These are phyloP conservation scores for Oryctolagus cuniculus DNA, from an alignment of 2,113 vertebrate genomes.

Conservation along the genomic window DNA sequence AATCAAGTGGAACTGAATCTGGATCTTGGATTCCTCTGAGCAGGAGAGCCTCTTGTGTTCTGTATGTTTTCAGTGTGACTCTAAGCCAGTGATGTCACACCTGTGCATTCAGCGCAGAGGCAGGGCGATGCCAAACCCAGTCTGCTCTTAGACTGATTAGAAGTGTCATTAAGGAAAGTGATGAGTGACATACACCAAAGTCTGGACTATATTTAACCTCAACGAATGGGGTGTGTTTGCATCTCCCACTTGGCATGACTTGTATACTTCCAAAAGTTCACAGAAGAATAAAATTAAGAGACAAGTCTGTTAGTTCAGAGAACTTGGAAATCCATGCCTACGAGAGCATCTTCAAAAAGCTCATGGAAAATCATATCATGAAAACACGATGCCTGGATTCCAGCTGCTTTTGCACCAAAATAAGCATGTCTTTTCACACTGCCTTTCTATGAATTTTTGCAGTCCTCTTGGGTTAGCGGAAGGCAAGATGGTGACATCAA, in stretches of 20 bases:
- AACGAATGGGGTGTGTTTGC: neutral
- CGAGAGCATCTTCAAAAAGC: too few relatives aligned
- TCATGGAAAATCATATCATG: too few relatives aligned
- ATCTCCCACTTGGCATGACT: neutral
- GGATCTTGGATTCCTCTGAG: neutral
- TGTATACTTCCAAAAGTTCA: too few relatives aligned
- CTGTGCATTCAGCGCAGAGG: neutral
- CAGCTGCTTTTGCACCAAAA: too few relatives aligned
- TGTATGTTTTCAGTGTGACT: neutral
- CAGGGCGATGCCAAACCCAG: neutral
- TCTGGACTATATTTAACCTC: constrained; percentile 26
- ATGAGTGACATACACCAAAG: neutral
- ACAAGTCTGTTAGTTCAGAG: too few relatives aligned
- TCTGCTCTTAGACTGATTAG: neutral
- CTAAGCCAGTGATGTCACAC: neutral
- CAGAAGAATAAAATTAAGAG: too few relatives aligned
- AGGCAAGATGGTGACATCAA: neutral
- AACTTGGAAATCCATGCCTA: too few relatives aligned
- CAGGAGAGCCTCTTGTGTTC: constrained; percentile 1
- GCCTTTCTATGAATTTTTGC: too few relatives aligned
- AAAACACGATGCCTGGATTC: too few relatives aligned
- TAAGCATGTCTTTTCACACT: too few relatives aligned
- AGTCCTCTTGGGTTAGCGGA: neutral
- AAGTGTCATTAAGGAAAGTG: neutral
- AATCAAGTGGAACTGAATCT: neutral